Evolutionary conservation across 2,888 invertebrate genomes (phyloP), one percentile per base, ranked within the genome.

Genomic region (Tinea semifulvella): DNA sequence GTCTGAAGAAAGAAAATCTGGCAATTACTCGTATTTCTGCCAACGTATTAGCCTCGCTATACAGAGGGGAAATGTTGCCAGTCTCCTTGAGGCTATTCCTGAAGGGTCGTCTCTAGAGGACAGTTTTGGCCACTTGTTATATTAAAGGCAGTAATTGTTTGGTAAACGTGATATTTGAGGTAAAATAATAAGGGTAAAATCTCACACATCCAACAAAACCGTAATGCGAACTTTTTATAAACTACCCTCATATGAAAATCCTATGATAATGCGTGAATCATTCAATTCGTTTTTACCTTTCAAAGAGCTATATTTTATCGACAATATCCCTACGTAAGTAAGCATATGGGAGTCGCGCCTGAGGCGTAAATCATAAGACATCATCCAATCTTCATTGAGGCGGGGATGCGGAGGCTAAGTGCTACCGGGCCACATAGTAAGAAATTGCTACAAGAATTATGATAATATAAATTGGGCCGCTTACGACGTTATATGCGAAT

Each of bases 351-450:
- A 43, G 43, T 36, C 39, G 35, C 28, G 46, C 43, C 43, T 49
- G 49, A 46, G 47, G 52, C 49, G 56, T 63, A 59, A 61, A 61
- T 62, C 60, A 58, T 55, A 52, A 51, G 38, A 38, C 53, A 56
- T 46, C 46, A 48, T 57, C 56, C 56, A 57, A 56, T 60, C 61
- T 63, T 61, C 59, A 61, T 56, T 52, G 48, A 25, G 26, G 26
- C 40, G 38, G 22, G 36, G 40, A 22, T 43, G 28, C 38, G 16
- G 35, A 16, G 46, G 42, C 48, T 46, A 57, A 57, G 57, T 58
- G 57, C 48, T 44, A 19, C 20, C 22, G 22, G 22, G 40, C 40
- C 22, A 22, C 11, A 40, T 22, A 22, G 40, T 40, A 40, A 17
- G 40, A 22, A 22, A 22, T 13, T 22, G 40, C 22, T 22, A 18